A percentile compares a stretch with the other conserved stretches of the same genome.
Evolutionary conservation across 1,140 invertebrate genomes (phyloP).

Genomic region (Trinorchestia longiramus): DNA sequence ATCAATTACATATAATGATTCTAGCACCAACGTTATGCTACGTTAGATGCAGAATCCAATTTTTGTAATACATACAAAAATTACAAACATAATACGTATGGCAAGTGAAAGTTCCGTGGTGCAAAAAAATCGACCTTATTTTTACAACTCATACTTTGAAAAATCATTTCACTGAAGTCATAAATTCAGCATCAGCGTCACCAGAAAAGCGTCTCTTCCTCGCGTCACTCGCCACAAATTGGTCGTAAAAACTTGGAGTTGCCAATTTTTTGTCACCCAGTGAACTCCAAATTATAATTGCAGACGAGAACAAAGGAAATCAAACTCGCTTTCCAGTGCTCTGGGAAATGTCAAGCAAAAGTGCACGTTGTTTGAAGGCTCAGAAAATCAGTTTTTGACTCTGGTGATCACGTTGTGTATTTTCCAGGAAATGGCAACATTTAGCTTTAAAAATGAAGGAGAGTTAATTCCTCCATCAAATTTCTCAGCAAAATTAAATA

Average conservation of each 20-base stretch:
- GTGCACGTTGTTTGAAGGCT: not conserved
- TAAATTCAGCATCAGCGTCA: not conserved
- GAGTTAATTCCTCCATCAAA: not conserved
- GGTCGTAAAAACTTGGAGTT: not conserved
- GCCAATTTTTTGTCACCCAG: conserved; percentile 8
- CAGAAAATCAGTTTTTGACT: not conserved
- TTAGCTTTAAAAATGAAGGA: not conserved
- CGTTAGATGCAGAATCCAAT: not conserved
- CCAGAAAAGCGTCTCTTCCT: not conserved
- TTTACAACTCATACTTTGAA: not conserved
- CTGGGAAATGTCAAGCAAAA: conserved; percentile 12
- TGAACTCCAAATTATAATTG: conserved; percentile 3
- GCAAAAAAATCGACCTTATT: conserved; percentile 17
- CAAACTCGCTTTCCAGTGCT: conserved; percentile 27
- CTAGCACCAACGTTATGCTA: not conserved
- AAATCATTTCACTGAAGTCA: not conserved
- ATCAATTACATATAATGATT: not conserved
- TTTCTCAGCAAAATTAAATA: not conserved
- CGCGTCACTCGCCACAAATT: not conserved
- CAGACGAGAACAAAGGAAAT: conserved; percentile 31
- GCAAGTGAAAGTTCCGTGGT: not conserved
- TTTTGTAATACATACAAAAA: not conserved
- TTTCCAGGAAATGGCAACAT: not conserved
- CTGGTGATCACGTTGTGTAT: not conserved
- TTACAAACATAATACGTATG: not conserved